Base-by-base conservation (phyloP, 2,888 invertebrate genomes). In the Oeneis ivallda region DNA sequence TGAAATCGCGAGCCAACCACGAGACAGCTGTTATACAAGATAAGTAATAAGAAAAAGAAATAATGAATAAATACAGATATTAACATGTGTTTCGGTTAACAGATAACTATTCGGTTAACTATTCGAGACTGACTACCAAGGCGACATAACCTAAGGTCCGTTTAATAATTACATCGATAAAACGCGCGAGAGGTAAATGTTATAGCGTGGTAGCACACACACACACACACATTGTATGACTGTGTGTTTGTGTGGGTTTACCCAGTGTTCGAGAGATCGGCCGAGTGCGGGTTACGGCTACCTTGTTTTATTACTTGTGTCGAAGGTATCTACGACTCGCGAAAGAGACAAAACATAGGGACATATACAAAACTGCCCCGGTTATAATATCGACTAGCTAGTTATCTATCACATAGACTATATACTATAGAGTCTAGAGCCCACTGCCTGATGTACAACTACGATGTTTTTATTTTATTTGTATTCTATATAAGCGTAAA, bases 161-260 rank as follows among this genome's bases (percentile, higher is more conserved):
- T 47, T 47, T 47, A 17, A 47, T 47, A 47, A 47, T 47, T 17
- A 47, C 9, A 47, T 47, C 47, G 47, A 47, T 47, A 47, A 47
- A 17, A 47, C 47, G 15, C n/a, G 11, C 9, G 47, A 47, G 47
- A 47, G 47, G 47, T 47, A 47, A 47, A 47, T 10, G 47, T 47
- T 37, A 37, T 47, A 47, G 26, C 26, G 26, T 26, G 47, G 47
- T 17, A 2, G 15, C 17, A 47, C 47, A 47, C 47, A 47, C 47
- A 47, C 47, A 47, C 47, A 17, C 15, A 3, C 47, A 10, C 37
- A 37, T 37, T 9, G 9, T 17, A 17, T 9, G 9, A 4, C 9
- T 47, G 17, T 47, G 17, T 47, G 47, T 45, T 37, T 37, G n/a
- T 3, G 47, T 47, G 17, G 3, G 15, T 15, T 15, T 15, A 45